Base-by-base conservation (phyloP, 2,113 vertebrate species). In the Aegotheles bennettii region DNA sequence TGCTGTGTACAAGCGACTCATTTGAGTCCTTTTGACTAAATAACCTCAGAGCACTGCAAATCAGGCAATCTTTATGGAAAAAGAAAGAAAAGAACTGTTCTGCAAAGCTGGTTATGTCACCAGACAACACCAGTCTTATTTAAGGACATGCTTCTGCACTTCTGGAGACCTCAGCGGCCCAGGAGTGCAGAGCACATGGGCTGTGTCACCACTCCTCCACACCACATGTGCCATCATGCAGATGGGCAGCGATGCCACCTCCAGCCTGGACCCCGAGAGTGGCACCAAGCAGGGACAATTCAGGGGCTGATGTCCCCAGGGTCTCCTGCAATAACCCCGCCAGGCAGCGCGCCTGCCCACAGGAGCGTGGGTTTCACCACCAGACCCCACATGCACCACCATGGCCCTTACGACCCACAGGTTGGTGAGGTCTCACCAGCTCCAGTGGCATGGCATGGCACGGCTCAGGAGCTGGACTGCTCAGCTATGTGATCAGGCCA, bases 401-500 rank as follows among this genome's bases (percentile, higher is more conserved):
- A 0, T 14, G 50, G 16, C 57, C 8, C 3, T 14, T 5, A 0
- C 0, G 3, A 48, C 64, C 56, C 12, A 18, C 56, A 78, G 25
- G 73, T 25, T 82, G 74, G 65, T 8, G 10, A 53, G 65, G 73
- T 31, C 21, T 84, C 40, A 5, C 23, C 69, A 63, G 69, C 24
- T 26, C 48, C 11, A 6, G 35, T 0, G 1, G 36, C n/a, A 21
- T 4, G 9, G 51, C 26, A 16, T 29, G 51, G 50, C 43, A 45
- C 16, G 11, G 56, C 56, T 16, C 2, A 6, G 68, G 87, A 91
- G 86, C 57, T 48, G 56, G 19, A 87, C 43, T 0, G 1, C 87
- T 94, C 93, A 92, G 83, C 84, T 95, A 75, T 94, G 91, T 68
- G 87, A 78, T 81, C 93, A 95, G 93, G 89, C 86, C 74, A 79